Evolutionary conservation across 92 coral and sea anemone species (phyloP).

Genomic region (Porites cylindrica): DNA sequence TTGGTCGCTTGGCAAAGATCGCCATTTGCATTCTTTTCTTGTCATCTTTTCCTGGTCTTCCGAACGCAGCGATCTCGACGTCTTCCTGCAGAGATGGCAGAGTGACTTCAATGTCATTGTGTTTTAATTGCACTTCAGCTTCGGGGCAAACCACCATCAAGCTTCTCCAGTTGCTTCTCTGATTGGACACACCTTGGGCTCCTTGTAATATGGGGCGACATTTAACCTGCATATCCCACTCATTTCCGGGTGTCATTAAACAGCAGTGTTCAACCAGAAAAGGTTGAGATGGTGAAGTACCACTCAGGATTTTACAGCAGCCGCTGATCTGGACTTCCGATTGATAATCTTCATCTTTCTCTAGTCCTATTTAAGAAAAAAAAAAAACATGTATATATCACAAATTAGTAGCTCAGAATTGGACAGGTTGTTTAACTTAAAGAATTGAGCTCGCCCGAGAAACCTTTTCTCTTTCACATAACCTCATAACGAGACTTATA

Average conservation of each 20-base stretch:
- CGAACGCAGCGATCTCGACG: conserved; percentile 46
- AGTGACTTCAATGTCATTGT: conserved; percentile 37
- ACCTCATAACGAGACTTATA: no score
- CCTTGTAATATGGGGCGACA: neutral
- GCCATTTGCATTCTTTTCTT: conserved; percentile 52
- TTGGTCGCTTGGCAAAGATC: conserved; percentile 25
- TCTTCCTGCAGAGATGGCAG: conserved; percentile 10
- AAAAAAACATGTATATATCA: neutral
- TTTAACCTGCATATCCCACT: conserved; percentile 9
- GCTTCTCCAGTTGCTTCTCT: neutral
- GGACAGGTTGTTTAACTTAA: no score
- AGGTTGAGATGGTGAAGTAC: neutral
- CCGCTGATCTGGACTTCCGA: conserved; percentile 6
- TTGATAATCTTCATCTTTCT: neutral
- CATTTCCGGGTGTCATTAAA: conserved; percentile 20
- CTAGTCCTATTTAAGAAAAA: neutral
- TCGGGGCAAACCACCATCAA: conserved; percentile 2
- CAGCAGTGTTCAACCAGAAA: conserved; percentile 11
- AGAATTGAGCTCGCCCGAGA: no score
- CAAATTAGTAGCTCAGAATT: no score
- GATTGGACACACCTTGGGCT: neutral
- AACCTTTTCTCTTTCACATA: no score
- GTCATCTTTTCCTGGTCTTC: conserved; percentile 40
- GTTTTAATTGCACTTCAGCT: conserved; percentile 26
- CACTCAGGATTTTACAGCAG: neutral